Conservation (phyloP, 2,113 vertebrate genomes). For the Anarrhichthys ocellatus region DNA sequence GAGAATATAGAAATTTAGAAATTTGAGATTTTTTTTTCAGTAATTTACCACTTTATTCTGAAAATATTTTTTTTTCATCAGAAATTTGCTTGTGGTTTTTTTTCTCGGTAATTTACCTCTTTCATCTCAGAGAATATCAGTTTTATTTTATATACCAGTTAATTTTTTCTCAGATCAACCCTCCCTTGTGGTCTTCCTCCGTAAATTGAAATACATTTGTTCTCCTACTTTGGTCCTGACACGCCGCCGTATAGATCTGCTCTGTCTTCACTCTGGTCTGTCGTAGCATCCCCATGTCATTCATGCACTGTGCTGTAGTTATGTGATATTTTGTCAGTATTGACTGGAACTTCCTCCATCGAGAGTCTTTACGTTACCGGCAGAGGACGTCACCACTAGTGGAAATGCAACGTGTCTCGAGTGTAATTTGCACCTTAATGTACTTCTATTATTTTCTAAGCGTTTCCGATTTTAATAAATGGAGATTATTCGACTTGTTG, state of each 20-base stretch:
- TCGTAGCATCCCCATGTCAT: conserved; percentile 59
- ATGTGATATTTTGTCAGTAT: conserved; percentile 55
- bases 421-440: conserved; percentile 80
- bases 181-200: not conserved
- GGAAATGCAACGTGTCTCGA: conserved; percentile 62
- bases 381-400: conserved; percentile 57
- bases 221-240: not conserved
- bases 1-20: no score
- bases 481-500: conserved; percentile 65
- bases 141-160: no score
- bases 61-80: no score
- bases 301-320: conserved; percentile 56
- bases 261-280: conserved; percentile 31
- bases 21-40: not conserved
- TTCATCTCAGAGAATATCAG: not conserved
- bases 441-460: conserved; percentile 78
- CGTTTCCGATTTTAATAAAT: conserved; percentile 82
- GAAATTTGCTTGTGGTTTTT: not conserved
- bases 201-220: not conserved
- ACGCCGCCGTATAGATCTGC: not conserved
- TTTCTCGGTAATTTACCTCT: not conserved
- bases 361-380: conserved; percentile 44
- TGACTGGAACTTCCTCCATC: conserved; percentile 38
- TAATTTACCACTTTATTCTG: not conserved
- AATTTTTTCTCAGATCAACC: not conserved